Evolutionary conservation across 2,113 vertebrate genomes (phyloP).

Genomic region (Amia ocellicauda): DNA sequence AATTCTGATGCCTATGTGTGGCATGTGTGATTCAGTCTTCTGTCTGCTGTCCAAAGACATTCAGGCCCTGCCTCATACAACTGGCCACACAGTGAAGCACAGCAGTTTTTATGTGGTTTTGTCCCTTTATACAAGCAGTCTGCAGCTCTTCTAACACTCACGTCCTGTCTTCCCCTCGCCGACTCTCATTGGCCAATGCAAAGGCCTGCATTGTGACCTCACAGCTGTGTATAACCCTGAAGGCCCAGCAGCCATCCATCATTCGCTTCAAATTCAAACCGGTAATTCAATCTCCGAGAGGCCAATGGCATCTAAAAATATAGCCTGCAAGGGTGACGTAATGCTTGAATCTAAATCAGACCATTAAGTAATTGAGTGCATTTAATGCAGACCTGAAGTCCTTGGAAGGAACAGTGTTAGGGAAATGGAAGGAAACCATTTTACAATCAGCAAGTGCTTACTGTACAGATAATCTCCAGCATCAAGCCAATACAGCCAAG

Average conservation of each 20-base stretch:
- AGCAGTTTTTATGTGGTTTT: slow-evolving; percentile 18
- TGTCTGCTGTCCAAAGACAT: slow-evolving; percentile 36
- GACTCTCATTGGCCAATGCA: slow-evolving; percentile 29
- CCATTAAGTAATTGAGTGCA: slow-evolving; percentile 69
- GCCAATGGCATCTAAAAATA: slow-evolving; percentile 68
- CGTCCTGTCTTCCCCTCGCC: slow-evolving; percentile 16
- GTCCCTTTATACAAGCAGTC: slow-evolving; percentile 13
- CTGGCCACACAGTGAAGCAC: not conserved
- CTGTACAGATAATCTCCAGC: too few species aligned
- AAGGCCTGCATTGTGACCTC: slow-evolving; percentile 26
- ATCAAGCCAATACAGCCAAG: too few species aligned
- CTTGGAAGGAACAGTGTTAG: slow-evolving; percentile 32
- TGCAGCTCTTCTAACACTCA: slow-evolving; percentile 5
- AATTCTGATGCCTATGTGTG: slow-evolving; percentile 47
- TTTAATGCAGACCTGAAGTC: slow-evolving; percentile 53
- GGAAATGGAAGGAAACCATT: not conserved
- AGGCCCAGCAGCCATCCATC: slow-evolving; percentile 34
- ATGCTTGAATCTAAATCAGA: slow-evolving; percentile 50
- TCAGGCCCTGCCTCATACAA: too few species aligned
- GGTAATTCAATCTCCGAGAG: slow-evolving; percentile 63
- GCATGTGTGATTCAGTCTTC: slow-evolving; percentile 29
- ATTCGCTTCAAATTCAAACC: slow-evolving; percentile 48
- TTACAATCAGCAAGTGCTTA: not conserved
- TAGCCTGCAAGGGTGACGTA: slow-evolving; percentile 65
- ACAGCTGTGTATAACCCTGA: slow-evolving; percentile 39